Evolutionary conservation across 2,797 vertebrate genomes (phyloP).

Genomic region (Scomberomorus guttatus): DNA sequence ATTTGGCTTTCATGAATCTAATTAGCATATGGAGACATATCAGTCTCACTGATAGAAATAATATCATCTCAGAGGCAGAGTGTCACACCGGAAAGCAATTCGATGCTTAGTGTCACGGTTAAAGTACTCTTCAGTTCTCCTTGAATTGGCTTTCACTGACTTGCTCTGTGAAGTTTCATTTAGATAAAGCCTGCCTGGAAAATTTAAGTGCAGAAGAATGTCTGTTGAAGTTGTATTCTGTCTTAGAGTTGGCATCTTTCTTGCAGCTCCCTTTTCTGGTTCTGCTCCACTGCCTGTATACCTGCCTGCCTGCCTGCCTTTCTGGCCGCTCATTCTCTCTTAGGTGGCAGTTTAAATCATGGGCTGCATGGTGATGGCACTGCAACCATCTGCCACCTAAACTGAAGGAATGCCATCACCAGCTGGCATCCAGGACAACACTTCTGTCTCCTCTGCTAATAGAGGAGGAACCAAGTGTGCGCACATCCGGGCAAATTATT

Average conservation of each 20-base stretch:
- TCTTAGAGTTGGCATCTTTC: constrained; percentile 43
- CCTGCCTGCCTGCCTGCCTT: constrained; percentile 3
- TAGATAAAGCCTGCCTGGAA: constrained; percentile 61
- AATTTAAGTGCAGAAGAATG: constrained; percentile 51
- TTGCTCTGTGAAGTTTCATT: constrained; percentile 61
- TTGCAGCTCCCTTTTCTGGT: constrained; percentile 40
- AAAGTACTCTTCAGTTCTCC: constrained; percentile 55
- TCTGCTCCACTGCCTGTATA: constrained; percentile 47
- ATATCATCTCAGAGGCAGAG: constrained; percentile 53
- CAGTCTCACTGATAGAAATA: constrained; percentile 54
- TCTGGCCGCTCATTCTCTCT: constrained; percentile 28
- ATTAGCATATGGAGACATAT: constrained; percentile 63
- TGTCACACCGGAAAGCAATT: constrained; percentile 51
- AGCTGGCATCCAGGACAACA: constrained; percentile 48
- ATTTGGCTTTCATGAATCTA: constrained; percentile 57
- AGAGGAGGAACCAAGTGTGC: background rate
- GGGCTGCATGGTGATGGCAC: constrained; percentile 29
- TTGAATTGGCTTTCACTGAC: constrained; percentile 54
- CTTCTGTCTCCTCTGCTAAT: constrained; percentile 48
- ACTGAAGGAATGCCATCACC: constrained; percentile 47
- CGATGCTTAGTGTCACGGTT: constrained; percentile 54
- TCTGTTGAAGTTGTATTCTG: constrained; percentile 52
- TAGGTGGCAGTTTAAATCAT: constrained; percentile 52
- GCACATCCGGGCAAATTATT: too few relatives aligned
- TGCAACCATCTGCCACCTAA: constrained; percentile 63